Conservation (phyloP, 1,140 invertebrate genomes). For the Neuroterus valhalla region DNA sequence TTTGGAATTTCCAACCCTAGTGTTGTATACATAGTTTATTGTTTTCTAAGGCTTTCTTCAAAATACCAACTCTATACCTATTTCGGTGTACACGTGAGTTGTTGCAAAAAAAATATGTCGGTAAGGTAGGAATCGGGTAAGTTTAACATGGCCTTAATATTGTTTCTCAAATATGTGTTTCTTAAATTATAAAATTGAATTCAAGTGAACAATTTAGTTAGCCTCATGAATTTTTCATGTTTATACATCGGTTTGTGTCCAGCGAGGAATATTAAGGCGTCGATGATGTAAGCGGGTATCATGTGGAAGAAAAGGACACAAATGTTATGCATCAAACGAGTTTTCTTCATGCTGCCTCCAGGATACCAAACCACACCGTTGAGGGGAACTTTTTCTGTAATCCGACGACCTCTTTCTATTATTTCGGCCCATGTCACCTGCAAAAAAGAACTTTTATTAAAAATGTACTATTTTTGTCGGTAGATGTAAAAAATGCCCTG, state of each 20-base stretch:
- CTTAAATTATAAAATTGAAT: neutral
- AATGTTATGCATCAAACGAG: conserved; percentile 83
- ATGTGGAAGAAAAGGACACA: conserved; percentile 89
- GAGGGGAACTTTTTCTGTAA: conserved; percentile 84
- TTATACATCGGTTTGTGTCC: conserved; percentile 90
- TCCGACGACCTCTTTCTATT: conserved; percentile 86
- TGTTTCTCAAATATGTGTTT: no score
- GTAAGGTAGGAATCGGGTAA: no score
- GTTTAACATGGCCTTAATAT: no score
- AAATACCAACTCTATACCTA: no score
- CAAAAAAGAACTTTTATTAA: conserved; percentile 56
- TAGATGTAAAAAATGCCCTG: neutral
- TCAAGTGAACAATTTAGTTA: no score
- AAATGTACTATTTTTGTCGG: neutral
- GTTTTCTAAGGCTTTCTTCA: no score
- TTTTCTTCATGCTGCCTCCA: conserved; percentile 90
- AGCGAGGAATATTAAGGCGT: conserved; percentile 82
- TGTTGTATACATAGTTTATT: no score
- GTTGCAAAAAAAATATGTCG: no score
- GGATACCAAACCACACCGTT: conserved; percentile 92
- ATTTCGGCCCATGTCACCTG: conserved; percentile 88
- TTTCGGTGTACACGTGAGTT: no score
- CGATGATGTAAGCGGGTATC: conserved; percentile 88
- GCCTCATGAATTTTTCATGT: neutral
- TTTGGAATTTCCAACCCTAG: no score